These are phyloP conservation scores for Pteria penguin DNA, from an alignment of 2,888 invertebrate species.

Conservation along the genomic window DNA sequence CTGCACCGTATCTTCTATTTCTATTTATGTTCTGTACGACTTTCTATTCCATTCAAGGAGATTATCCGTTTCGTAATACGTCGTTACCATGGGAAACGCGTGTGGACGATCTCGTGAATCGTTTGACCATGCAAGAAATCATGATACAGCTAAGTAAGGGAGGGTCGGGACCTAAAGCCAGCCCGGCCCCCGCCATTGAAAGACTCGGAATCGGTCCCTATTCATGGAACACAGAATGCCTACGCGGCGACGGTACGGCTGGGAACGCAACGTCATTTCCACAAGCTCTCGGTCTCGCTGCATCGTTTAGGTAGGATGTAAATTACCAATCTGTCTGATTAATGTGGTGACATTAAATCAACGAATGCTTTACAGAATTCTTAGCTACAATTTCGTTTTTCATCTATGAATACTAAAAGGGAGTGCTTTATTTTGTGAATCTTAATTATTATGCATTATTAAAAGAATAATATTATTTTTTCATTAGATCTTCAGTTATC, in stretches of 20 bases:
- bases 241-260: constrained; percentile 72
- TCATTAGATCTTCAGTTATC: too few relatives aligned
- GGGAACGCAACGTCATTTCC: constrained; percentile 77
- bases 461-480: too few relatives aligned
- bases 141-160: constrained; percentile 67
- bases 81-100: constrained; percentile 72
- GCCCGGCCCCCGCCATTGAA: constrained; percentile 70
- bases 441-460: too few relatives aligned
- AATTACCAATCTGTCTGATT: too few relatives aligned
- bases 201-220: constrained; percentile 73
- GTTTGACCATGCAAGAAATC: constrained; percentile 72
- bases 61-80: constrained; percentile 73
- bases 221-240: constrained; percentile 76
- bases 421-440: too few relatives aligned
- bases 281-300: constrained; percentile 75
- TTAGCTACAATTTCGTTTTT: too few relatives aligned
- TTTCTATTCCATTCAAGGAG: too few relatives aligned
- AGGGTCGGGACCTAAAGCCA: constrained; percentile 62
- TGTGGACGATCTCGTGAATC: constrained; percentile 72
- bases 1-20: too few relatives aligned
- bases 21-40: too few relatives aligned
- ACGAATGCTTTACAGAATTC: too few relatives aligned
- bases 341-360: too few relatives aligned
- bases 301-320: constrained; percentile 73
- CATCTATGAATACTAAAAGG: too few relatives aligned